These are phyloP conservation scores for Lamellibrachia luymesi DNA, from an alignment of 1,140 invertebrate genomes.

Conservation along the genomic window DNA sequence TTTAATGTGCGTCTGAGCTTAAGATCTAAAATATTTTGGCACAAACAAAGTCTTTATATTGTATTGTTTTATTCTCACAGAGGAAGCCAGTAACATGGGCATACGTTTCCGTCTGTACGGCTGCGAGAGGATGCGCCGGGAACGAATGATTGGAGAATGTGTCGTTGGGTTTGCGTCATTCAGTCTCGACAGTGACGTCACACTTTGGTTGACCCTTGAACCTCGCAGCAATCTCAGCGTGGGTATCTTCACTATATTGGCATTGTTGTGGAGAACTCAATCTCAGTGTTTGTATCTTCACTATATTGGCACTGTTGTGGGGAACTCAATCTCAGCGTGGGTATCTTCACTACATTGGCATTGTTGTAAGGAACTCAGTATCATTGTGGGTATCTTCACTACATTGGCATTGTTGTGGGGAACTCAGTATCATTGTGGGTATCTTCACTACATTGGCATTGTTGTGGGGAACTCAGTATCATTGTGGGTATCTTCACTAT, in stretches of 20 bases:
- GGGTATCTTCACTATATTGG: constrained; percentile 46
- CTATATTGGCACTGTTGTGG: too few relatives aligned
- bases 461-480: too few relatives aligned
- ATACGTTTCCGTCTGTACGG: constrained; percentile 87
- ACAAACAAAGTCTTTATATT: too few relatives aligned
- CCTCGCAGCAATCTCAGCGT: constrained; percentile 79
- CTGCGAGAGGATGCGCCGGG: constrained; percentile 83
- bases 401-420: too few relatives aligned
- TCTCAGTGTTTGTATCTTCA: too few relatives aligned
- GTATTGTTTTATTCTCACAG: constrained; percentile 51
- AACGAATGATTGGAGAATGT: constrained; percentile 86
- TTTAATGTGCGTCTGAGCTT: too few relatives aligned
- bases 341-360: constrained; percentile 35
- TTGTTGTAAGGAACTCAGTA: too few relatives aligned
- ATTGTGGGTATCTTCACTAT: too few relatives aligned
- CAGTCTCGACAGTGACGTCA: constrained; percentile 84
- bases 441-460: not conserved
- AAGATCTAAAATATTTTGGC: too few relatives aligned
- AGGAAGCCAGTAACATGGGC: constrained; percentile 88
- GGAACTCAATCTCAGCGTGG: constrained; percentile 77
- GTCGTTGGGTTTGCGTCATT: constrained; percentile 83
- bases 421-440: constrained; percentile 75
- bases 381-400: too few relatives aligned
- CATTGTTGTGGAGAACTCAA: not conserved
- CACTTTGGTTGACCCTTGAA: constrained; percentile 82